Percentiles rank a stretch among this genome's conserved stretches.
These are phyloP conservation scores for Acrocephalus kingi DNA, from an alignment of 2,113 vertebrate genomes.

Conservation along the genomic window DNA sequence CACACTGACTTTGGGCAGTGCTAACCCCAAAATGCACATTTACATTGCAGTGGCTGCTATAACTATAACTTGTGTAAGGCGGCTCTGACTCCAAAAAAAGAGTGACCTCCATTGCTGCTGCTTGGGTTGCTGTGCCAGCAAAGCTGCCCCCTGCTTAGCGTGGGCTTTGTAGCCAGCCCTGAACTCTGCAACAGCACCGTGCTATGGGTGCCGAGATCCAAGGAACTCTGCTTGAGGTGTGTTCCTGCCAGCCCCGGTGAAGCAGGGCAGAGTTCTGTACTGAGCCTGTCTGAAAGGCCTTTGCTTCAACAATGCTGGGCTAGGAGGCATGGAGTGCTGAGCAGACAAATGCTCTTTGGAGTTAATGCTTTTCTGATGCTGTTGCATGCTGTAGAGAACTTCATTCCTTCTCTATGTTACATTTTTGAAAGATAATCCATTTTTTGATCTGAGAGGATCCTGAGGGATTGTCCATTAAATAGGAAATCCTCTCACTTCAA, in stretches of 20 bases:
- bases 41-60: background rate
- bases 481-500: background rate
- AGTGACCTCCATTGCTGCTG: background rate
- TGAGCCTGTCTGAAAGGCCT: background rate
- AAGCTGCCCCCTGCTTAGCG: background rate
- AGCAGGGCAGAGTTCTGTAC: background rate
- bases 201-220: background rate
- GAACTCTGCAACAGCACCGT: background rate
- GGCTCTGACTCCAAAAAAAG: background rate
- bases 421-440: background rate
- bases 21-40: background rate
- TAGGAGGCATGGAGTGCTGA: background rate
- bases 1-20: background rate
- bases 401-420: fast-evolving
- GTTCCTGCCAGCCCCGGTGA: fast-evolving
- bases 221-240: fast-evolving
- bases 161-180: background rate
- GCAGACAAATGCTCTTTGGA: background rate
- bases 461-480: background rate
- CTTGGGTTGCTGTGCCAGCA: background rate
- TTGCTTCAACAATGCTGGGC: background rate
- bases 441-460: background rate
- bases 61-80: background rate
- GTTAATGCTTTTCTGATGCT: background rate
- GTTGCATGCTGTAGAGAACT: background rate